These are phyloP conservation scores for Cardinalis cardinalis DNA, from an alignment of 2,113 vertebrate genomes.

Conservation along the genomic window DNA sequence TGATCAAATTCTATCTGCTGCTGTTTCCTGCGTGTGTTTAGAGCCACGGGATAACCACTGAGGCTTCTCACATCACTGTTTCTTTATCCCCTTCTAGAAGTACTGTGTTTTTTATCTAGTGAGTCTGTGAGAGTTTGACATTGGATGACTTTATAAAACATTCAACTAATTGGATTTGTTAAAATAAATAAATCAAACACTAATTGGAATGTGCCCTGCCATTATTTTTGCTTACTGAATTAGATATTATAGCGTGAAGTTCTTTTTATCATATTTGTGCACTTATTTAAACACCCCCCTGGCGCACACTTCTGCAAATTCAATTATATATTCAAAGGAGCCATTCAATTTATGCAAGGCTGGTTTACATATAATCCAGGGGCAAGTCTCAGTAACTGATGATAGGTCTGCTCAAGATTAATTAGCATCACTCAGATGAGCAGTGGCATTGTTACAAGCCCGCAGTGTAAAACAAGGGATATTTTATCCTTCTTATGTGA, in stretches of 20 bases:
- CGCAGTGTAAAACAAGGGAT: slow-evolving; percentile 28
- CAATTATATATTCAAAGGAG: slow-evolving; percentile 79
- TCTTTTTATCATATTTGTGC: slow-evolving; percentile 82
- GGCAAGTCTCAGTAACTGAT: slow-evolving; percentile 64
- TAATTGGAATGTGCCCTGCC: slow-evolving; percentile 77
- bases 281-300: slow-evolving; percentile 80
- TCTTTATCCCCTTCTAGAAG: slow-evolving; percentile 30
- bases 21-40: background rate
- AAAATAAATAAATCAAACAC: slow-evolving; percentile 82
- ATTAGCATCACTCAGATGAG: slow-evolving; percentile 68
- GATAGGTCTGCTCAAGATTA: slow-evolving; percentile 70
- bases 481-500: slow-evolving; percentile 16
- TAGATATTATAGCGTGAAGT: slow-evolving; percentile 76
- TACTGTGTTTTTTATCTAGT: slow-evolving; percentile 24
- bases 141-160: slow-evolving; percentile 82
- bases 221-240: slow-evolving; percentile 84
- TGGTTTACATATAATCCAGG: slow-evolving; percentile 76
- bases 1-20: background rate
- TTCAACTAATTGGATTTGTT: slow-evolving; percentile 80
- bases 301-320: slow-evolving; percentile 76
- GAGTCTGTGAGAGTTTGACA: slow-evolving; percentile 72
- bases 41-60: background rate
- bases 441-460: slow-evolving; percentile 51
- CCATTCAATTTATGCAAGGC: slow-evolving; percentile 75
- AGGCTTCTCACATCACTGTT: slow-evolving; percentile 4